Evolutionary conservation across 2,888 invertebrate species (phyloP).

Genomic region (Steromphala cineraria): DNA sequence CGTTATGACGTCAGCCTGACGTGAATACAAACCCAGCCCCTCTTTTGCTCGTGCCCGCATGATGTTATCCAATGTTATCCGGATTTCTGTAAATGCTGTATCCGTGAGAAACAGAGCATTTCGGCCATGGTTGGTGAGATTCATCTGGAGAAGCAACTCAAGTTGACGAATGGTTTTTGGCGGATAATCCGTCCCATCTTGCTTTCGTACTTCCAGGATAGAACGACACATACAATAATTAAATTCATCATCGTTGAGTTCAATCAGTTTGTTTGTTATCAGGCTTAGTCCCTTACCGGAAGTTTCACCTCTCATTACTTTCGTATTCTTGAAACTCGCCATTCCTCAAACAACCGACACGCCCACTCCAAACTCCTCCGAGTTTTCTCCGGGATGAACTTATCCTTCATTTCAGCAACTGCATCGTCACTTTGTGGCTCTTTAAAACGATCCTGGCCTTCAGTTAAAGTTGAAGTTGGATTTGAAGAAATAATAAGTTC

Average conservation of each 20-base stretch:
- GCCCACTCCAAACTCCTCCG: not conserved
- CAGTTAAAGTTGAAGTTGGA: too few species aligned
- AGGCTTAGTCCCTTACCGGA: not conserved
- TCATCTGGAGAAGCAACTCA: too few species aligned
- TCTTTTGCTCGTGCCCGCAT: too few species aligned
- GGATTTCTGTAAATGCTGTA: not conserved
- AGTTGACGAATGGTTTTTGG: too few species aligned
- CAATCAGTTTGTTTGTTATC: too few species aligned
- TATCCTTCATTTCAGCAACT: not conserved
- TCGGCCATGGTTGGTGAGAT: not conserved
- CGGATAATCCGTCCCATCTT: too few species aligned
- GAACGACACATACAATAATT: conserved; percentile 10
- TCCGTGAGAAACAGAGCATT: not conserved
- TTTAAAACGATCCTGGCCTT: too few species aligned
- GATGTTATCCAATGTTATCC: too few species aligned
- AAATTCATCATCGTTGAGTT: not conserved
- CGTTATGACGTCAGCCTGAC: not conserved
- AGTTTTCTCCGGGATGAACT: not conserved
- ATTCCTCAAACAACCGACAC: conserved; percentile 7
- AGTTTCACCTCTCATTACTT: not conserved
- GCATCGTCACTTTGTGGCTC: too few species aligned
- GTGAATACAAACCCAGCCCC: not conserved
- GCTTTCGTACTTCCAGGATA: not conserved
- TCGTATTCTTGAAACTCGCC: not conserved
- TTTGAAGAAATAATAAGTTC: too few species aligned